Percentiles rank a stretch among this genome's conserved stretches.
phyloP scores from a whole-genome alignment of 2,888 invertebrate genomes.

The Lasioglossum vierecki region DNA sequence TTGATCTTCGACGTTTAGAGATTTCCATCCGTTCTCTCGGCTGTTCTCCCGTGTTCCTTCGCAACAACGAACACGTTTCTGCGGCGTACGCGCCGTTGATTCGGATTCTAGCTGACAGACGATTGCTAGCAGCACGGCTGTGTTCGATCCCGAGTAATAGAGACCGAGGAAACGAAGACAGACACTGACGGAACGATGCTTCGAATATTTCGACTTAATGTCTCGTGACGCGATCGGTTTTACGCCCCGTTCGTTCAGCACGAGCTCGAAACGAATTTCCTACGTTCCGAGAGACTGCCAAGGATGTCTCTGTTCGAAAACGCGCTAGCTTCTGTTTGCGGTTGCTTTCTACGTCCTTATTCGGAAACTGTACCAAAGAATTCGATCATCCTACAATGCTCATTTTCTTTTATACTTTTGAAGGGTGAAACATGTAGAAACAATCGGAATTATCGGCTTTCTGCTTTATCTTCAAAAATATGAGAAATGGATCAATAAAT shows the following conservation, averaged over 20 bases:
- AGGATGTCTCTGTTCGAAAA: not conserved
- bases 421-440: not conserved
- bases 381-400: not conserved
- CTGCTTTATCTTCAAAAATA: not conserved
- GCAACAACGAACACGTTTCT: not conserved
- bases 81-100: not conserved
- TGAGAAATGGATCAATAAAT: not conserved
- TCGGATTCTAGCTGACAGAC: conserved; percentile 10
- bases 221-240: conserved; percentile 11
- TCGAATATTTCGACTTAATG: conserved; percentile 16
- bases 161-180: conserved; percentile 1
- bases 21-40: not conserved
- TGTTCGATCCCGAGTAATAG: not conserved
- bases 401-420: not conserved
- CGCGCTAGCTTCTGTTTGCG: not conserved
- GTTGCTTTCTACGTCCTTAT: not conserved
- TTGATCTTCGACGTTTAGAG: conserved; percentile 4
- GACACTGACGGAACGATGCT: conserved; percentile 7
- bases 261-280: not conserved
- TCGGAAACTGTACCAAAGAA: not conserved
- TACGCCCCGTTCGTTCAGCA: not conserved
- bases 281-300: not conserved
- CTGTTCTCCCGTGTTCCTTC: not conserved
- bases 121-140: not conserved
- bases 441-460: not conserved